Percentiles rank a stretch among this genome's conserved stretches.
Evolutionary conservation across 2,797 vertebrate species (phyloP).

Genomic region (Leptodactylus fallax): DNA sequence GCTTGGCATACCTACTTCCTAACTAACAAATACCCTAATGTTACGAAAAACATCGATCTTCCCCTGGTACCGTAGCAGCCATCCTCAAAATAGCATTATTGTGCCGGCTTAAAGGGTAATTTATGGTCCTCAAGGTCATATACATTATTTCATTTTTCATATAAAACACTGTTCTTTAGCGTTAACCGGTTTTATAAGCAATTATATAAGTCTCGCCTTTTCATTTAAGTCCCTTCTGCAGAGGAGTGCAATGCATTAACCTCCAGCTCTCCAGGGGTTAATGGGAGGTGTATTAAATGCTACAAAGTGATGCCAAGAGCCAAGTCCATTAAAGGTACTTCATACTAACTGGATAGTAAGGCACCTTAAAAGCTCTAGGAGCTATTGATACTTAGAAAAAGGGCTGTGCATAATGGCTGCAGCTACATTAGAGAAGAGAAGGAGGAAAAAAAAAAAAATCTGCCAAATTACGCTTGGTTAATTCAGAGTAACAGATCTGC

Average conservation of each 20-base stretch:
- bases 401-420: conserved; percentile 92
- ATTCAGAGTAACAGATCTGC: conserved; percentile 99
- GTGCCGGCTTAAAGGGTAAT: background rate
- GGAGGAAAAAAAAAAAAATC: conserved; percentile 69
- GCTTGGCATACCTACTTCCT: background rate
- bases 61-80: background rate
- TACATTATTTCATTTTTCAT: conserved; percentile 41
- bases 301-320: conserved; percentile 92
- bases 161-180: background rate
- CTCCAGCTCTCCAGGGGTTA: conserved; percentile 46
- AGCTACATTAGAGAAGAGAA: conserved; percentile 85
- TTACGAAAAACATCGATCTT: conserved; percentile 4
- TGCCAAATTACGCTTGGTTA: conserved; percentile 99
- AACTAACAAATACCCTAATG: background rate
- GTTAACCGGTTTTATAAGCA: conserved; percentile 35
- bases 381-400: conserved; percentile 96
- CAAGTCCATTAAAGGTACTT: conserved; percentile 97
- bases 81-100: background rate
- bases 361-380: conserved; percentile 97
- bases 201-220: background rate
- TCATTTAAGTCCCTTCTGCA: conserved; percentile 34
- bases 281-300: conserved; percentile 73
- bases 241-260: conserved; percentile 45
- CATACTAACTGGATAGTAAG: conserved; percentile 91
- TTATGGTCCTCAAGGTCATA: conserved; percentile 44